Evolutionary conservation across 53 echinoderm and acorn worm species (phyloP), one percentile per base, ranked within the genome.

Genomic region (Temnopleurus reevesii): DNA sequence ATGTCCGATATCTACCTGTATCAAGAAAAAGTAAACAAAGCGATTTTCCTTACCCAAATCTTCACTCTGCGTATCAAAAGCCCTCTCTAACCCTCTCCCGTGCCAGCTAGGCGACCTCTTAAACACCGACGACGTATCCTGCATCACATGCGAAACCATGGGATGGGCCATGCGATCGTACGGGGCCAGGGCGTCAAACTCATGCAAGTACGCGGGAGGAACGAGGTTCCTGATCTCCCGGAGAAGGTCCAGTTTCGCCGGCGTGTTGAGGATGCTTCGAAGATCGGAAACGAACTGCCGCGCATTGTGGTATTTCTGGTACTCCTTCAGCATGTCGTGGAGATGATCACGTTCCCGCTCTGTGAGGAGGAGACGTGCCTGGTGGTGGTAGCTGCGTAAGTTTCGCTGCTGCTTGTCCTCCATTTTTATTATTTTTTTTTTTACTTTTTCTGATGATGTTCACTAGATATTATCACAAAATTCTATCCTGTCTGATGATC

Each of bases 81-180:
- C 4, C 35, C 53, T 87, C 36, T 55, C 83, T 28, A 36, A 79
- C 0, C 56, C 83, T 30, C 57, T 36, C 26, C 92, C 92, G 28
- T 92, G 90, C 92, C 92, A 92, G 54, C 90, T 92, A n/a, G 92
- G 92, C 21, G 89, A 83, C 46, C 91, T 76, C 45, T 84, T 91
- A 49, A 91, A 91, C 15, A 56, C 77, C 9, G 64, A 28, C 28
- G 81, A 31, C 28, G 27, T 4, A 28, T 83, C 77, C 38, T 51
- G 45, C 18, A 86, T 24, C 27, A 86, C 5, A 19, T 58, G 86
- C 18, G 89, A 77, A 26, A 66, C 43, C 90, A 79, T 84, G 8
- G 98, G 98, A 54, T 98, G 98, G 0, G 96, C 94, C 98, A 98
- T 98, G 82, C 77, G 93, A 53, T 92, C 90, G 29, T 98, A 98